Conservation (phyloP, 2,888 invertebrate species). For the Fragum whitleyi region DNA sequence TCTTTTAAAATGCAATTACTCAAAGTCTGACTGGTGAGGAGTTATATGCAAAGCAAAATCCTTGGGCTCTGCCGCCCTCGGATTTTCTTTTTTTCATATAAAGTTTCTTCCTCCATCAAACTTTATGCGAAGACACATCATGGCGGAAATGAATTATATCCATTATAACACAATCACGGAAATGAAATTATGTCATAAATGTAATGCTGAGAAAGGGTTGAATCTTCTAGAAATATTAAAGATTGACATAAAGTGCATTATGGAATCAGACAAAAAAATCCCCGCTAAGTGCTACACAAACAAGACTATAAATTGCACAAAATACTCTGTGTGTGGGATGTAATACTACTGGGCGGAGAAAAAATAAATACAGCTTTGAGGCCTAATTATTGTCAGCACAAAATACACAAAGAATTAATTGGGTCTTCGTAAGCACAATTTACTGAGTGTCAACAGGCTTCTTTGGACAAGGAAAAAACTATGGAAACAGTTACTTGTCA, state of each 20-base stretch:
- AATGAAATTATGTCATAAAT: no score
- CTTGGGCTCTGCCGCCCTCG: no score
- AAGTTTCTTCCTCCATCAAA: no score
- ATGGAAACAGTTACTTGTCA: not conserved
- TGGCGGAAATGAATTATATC: no score
- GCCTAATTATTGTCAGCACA: conserved; percentile 5
- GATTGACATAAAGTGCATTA: conserved; percentile 6
- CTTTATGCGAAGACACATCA: no score
- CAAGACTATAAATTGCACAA: conserved; percentile 17
- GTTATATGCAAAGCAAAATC: no score
- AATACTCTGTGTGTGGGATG: conserved; percentile 26
- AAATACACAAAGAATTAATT: conserved; percentile 17
- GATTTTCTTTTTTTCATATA: no score
- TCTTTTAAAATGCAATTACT: not conserved
- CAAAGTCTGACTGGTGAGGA: not conserved
- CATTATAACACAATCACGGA: no score
- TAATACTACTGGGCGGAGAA: not conserved
- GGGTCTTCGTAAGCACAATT: conserved; percentile 19
- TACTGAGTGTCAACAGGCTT: conserved; percentile 12
- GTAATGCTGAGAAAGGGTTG: no score
- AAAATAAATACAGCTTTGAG: conserved; percentile 30
- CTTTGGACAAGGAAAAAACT: not conserved
- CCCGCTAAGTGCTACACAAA: conserved; percentile 11
- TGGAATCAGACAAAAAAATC: not conserved
- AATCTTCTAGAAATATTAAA: not conserved